phyloP scores from a whole-genome alignment of 53 echinoderm and acorn worm genomes.

The Mesocentrotus franciscanus region DNA sequence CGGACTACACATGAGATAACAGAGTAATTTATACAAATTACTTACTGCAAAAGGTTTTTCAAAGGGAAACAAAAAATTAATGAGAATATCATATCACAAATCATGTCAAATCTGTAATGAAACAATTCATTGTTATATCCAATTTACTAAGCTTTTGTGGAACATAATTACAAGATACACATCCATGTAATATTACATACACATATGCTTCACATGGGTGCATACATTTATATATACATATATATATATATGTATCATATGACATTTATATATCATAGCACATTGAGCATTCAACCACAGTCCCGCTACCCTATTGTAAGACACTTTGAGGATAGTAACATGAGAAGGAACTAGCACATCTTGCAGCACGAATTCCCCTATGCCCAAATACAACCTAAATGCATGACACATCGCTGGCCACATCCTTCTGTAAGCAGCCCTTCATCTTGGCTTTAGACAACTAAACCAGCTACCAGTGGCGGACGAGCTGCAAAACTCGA shows the following conservation, averaged over 20 bases:
- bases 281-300: neutral
- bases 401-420: constrained; percentile 33
- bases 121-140: too few species aligned
- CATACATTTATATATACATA: too few species aligned
- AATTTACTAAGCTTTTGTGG: too few species aligned
- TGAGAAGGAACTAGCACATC: neutral
- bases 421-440: constrained; percentile 15
- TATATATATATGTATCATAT: too few species aligned
- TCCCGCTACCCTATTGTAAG: neutral
- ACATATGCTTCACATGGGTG: too few species aligned
- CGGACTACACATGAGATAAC: neutral
- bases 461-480: constrained; percentile 16
- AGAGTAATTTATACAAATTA: neutral
- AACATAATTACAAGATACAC: too few species aligned
- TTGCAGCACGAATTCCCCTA: neutral
- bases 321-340: neutral
- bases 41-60: too few species aligned
- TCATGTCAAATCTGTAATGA: too few species aligned
- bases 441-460: neutral
- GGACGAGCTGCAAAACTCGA: constrained; percentile 43
- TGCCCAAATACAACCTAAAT: constrained; percentile 18
- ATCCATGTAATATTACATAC: too few species aligned
- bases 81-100: too few species aligned
- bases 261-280: neutral
- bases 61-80: too few species aligned